Evolutionary conservation across 2,797 vertebrate species (phyloP).

Genomic region (Dendrocincla tyrannina): DNA sequence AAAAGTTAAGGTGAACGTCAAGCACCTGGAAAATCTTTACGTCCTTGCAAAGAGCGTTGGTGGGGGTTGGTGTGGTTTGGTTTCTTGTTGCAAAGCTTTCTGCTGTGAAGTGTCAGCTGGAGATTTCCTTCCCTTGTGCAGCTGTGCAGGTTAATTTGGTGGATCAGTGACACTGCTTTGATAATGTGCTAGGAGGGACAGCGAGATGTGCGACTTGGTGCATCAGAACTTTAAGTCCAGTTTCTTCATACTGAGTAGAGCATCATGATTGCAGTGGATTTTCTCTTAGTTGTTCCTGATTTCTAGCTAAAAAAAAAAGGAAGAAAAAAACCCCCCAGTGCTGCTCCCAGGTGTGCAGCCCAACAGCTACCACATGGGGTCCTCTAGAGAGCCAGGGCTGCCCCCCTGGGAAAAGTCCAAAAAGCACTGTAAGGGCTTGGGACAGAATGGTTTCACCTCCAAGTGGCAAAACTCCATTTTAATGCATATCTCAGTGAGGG

Average conservation of each 20-base stretch:
- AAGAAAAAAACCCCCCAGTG: background rate
- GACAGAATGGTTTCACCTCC: background rate
- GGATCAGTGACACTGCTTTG: background rate
- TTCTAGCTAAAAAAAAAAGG: background rate
- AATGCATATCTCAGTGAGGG: background rate
- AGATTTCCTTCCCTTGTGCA: background rate
- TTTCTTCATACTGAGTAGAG: background rate
- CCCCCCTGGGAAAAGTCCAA: background rate
- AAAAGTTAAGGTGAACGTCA: background rate
- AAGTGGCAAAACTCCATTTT: background rate
- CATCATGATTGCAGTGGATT: background rate
- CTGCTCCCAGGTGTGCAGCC: background rate
- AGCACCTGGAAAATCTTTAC: background rate
- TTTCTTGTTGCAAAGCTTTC: background rate
- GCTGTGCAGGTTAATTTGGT: background rate
- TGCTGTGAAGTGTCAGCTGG: background rate
- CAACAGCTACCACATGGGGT: background rate
- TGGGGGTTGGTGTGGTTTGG: background rate
- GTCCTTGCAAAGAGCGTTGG: background rate
- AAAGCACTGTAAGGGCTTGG: background rate
- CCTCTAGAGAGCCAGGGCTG: background rate
- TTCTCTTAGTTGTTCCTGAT: background rate
- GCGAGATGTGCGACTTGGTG: rapidly evolving
- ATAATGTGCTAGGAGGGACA: background rate
- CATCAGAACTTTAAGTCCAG: background rate